These are phyloP conservation scores for Asarcornis scutulata DNA, from an alignment of 2,113 vertebrate genomes.

Conservation along the genomic window DNA sequence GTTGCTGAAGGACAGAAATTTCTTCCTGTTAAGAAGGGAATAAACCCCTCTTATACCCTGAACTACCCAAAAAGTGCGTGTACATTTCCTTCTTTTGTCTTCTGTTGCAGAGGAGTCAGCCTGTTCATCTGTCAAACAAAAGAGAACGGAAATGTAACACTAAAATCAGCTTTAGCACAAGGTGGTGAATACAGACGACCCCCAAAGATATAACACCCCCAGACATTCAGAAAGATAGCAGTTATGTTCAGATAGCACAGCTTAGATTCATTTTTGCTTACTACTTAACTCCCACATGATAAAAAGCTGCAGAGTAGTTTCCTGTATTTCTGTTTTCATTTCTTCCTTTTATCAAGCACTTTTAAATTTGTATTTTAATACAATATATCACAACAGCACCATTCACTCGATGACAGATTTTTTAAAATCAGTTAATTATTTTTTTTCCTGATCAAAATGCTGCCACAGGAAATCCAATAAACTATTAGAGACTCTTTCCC, in stretches of 20 bases:
- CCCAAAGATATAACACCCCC: not conserved
- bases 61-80: not conserved
- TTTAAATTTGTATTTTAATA: constrained; percentile 15
- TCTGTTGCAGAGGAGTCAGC: not conserved
- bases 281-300: not conserved
- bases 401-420: not conserved
- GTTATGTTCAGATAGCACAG: not conserved
- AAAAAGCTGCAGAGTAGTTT: not conserved
- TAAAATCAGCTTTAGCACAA: not conserved
- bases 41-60: not conserved
- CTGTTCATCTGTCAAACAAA: not conserved
- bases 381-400: not conserved
- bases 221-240: not conserved
- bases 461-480: constrained; percentile 28
- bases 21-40: not conserved
- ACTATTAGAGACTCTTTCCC: not conserved
- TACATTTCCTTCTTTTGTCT: not conserved
- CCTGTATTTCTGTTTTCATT: constrained; percentile 26
- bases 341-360: not conserved
- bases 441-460: constrained; percentile 22
- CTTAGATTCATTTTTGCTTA: not conserved
- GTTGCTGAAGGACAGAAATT: not conserved
- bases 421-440: not conserved
- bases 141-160: not conserved
- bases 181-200: not conserved